These are phyloP conservation scores for Trachelus stipa DNA, from an alignment of 2,888 invertebrate genomes.

Conservation along the genomic window DNA sequence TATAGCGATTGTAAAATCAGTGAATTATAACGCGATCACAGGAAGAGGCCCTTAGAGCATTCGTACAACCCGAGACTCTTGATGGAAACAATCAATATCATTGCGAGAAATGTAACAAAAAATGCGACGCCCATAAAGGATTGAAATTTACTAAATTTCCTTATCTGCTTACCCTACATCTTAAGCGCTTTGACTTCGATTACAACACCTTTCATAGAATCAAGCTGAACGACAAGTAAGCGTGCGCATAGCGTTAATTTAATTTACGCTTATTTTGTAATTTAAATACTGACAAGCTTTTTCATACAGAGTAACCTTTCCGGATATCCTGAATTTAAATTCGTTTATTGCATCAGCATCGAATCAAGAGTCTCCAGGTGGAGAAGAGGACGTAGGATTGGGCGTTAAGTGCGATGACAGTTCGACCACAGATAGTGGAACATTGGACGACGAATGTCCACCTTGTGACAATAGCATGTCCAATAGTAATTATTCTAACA, in stretches of 20 bases:
- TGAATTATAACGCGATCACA: constrained; percentile 49
- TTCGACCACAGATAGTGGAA: constrained; percentile 77
- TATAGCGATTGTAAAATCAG: background rate
- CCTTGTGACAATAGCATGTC: constrained; percentile 49
- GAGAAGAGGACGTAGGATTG: constrained; percentile 66
- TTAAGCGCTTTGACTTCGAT: constrained; percentile 92
- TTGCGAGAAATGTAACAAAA: constrained; percentile 87
- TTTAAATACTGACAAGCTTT: constrained; percentile 18
- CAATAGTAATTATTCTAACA: constrained; percentile 47
- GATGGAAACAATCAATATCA: constrained; percentile 88
- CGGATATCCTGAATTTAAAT: constrained; percentile 83
- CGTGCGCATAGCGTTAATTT: constrained; percentile 26
- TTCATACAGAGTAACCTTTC: constrained; percentile 80
- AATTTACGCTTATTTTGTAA: constrained; percentile 17
- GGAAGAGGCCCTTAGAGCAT: constrained; percentile 86
- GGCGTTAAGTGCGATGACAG: constrained; percentile 74
- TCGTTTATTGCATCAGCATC: constrained; percentile 71
- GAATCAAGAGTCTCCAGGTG: constrained; percentile 60
- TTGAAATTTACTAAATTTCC: constrained; percentile 88
- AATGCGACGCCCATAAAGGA: constrained; percentile 91
- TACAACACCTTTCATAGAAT: constrained; percentile 85
- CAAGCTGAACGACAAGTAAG: constrained; percentile 87
- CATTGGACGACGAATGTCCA: constrained; percentile 73
- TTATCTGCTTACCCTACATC: constrained; percentile 85
- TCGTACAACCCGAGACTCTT: constrained; percentile 85